Evolutionary conservation across 2,888 invertebrate species (phyloP), one percentile per base, ranked within the genome.

Genomic region (Boloria selene): DNA sequence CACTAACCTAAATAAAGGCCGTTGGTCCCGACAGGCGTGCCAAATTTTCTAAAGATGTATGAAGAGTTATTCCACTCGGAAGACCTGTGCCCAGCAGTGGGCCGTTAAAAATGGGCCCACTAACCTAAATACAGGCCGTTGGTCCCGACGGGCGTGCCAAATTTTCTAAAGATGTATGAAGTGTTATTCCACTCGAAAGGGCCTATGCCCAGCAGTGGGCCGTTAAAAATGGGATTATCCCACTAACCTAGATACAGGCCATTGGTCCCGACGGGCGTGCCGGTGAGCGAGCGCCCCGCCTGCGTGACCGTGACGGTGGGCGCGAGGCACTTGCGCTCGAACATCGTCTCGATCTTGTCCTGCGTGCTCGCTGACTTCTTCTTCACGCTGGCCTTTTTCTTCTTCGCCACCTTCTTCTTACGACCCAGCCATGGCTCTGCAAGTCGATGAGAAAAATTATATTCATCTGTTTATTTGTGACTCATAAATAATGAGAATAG

Each of bases 381-480:
- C 74, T 92, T 92, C 0, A 83, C 81, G 0, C 85, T 80, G 67
- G 93, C 90, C 69, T 93, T 93, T 77, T 94, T 94, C 78, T 94
- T 94, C 64, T 94, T 94, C 17, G 94, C 93, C 71, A 94, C 94
- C 71, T 95, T 94, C 76, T 95, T 94, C 71, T 95, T 94, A 59
- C 94, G 93, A 16, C 93, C 93, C 52, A 96, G 94, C 96, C 97
- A 97, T 0, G 97, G 97, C 87, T 97, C 97, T 93, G 88, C 47
- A 38, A 38, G 13, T 10, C 4, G 1, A 10, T 31, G 4, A 22
- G 3, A 22, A 22, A 22, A 22, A 22, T 22, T 22, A 22, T n/a
- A n/a, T n/a, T n/a, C n/a, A n/a, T n/a, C n/a, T n/a, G n/a, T n/a
- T n/a, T n/a, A n/a, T n/a, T n/a, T n/a, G n/a, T n/a, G n/a, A n/a